Conservation (phyloP, 2,113 vertebrate genomes). For the Silurus meridionalis region DNA sequence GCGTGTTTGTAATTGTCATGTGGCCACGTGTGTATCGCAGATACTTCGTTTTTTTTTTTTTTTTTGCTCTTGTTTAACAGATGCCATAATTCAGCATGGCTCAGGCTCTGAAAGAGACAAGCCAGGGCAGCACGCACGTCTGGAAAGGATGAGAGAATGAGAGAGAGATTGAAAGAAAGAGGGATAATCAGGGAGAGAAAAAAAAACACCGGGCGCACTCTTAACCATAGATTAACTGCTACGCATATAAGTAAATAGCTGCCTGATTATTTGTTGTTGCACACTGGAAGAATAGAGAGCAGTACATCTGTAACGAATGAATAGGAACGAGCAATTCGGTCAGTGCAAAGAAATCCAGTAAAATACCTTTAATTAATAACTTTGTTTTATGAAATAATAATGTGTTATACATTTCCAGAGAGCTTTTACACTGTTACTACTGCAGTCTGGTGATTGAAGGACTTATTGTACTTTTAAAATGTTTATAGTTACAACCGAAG, state of each 20-base stretch:
- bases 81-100: conserved; percentile 1
- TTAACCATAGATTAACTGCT: neutral
- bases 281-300: neutral
- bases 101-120: neutral
- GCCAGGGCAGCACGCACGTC: neutral
- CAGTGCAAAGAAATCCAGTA: neutral
- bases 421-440: neutral
- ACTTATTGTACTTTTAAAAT: neutral
- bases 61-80: neutral
- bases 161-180: neutral
- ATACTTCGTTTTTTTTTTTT: neutral
- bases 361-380: neutral
- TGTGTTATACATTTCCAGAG: neutral
- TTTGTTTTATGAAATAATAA: neutral
- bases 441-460: neutral
- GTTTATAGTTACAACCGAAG: neutral
- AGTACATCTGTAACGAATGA: neutral
- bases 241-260: neutral
- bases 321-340: neutral
- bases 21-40: neutral
- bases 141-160: neutral
- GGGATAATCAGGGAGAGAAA: neutral
- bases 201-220: neutral
- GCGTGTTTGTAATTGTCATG: conserved; percentile 4
- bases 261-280: neutral